A percentile compares a stretch with the other conserved stretches of the same genome.
Conservation (phyloP, 2,113 vertebrate genomes). For the Xiphophorus maculatus region DNA sequence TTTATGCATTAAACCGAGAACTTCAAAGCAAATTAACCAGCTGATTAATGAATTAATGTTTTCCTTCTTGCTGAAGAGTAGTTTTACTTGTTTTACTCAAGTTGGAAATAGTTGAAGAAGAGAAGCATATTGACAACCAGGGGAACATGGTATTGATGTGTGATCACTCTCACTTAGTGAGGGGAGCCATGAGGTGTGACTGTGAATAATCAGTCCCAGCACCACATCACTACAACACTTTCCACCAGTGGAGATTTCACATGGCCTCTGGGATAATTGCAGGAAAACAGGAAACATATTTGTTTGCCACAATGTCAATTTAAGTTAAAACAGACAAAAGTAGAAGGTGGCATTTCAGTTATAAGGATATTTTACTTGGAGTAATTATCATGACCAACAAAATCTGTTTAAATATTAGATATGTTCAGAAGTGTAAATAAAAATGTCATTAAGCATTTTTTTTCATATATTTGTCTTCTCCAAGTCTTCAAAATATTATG, state of each 20-base stretch:
- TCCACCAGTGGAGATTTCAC: slow-evolving; percentile 33
- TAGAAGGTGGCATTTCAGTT: neutral
- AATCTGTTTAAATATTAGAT: neutral
- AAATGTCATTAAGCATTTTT: neutral
- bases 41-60: slow-evolving; percentile 21
- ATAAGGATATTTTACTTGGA: neutral
- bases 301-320: slow-evolving; percentile 25
- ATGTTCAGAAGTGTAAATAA: too few species aligned
- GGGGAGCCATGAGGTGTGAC: slow-evolving; percentile 57
- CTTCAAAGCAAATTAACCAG: neutral
- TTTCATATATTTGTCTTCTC: slow-evolving; percentile 10
- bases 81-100: slow-evolving; percentile 31
- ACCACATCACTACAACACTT: slow-evolving; percentile 52
- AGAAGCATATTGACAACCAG: slow-evolving; percentile 55
- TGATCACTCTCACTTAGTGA: slow-evolving; percentile 64
- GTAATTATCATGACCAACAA: too few species aligned
- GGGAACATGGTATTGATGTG: slow-evolving; percentile 62
- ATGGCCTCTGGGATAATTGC: slow-evolving; percentile 20
- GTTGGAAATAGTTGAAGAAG: slow-evolving; percentile 25
- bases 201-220: slow-evolving; percentile 60
- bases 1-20: neutral
- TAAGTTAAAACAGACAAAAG: slow-evolving; percentile 14
- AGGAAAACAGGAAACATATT: slow-evolving; percentile 39
- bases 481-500: neutral
- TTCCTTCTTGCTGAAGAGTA: slow-evolving; percentile 25